These are phyloP conservation scores for Eulemur albifrons DNA, from an alignment of 2,797 vertebrate genomes.

Conservation along the genomic window DNA sequence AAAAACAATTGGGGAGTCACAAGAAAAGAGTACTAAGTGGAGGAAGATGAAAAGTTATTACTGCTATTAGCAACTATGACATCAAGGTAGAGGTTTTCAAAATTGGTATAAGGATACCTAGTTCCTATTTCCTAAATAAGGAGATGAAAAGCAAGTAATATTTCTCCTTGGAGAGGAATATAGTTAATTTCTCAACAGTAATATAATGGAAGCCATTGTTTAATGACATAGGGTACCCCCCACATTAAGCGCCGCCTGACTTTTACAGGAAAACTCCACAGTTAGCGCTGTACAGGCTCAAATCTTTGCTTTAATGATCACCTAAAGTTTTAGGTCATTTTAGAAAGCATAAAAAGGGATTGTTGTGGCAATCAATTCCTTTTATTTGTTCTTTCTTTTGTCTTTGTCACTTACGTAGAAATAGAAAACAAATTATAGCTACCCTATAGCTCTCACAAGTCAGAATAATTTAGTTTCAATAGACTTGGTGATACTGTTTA, in stretches of 20 bases:
- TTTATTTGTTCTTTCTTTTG: constrained; percentile 83
- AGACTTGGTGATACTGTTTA: constrained; percentile 86
- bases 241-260: neutral
- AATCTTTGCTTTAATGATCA: constrained; percentile 50
- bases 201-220: neutral
- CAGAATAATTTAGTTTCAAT: constrained; percentile 85
- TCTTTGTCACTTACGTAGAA: constrained; percentile 81
- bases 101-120: neutral
- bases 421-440: constrained; percentile 83
- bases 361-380: constrained; percentile 80
- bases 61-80: neutral
- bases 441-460: constrained; percentile 82
- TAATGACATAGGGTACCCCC: neutral
- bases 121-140: constrained; percentile 6
- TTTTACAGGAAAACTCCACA: neutral
- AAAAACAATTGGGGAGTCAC: neutral
- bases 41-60: neutral
- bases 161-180: constrained; percentile 11
- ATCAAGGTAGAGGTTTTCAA: neutral
- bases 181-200: neutral
- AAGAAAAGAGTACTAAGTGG: neutral
- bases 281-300: neutral
- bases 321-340: constrained; percentile 68
- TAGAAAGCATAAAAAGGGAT: constrained; percentile 73
- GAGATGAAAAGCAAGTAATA: neutral